These are phyloP conservation scores for Limnephilus marmoratus DNA, from an alignment of 2,888 invertebrate species.

Conservation along the genomic window DNA sequence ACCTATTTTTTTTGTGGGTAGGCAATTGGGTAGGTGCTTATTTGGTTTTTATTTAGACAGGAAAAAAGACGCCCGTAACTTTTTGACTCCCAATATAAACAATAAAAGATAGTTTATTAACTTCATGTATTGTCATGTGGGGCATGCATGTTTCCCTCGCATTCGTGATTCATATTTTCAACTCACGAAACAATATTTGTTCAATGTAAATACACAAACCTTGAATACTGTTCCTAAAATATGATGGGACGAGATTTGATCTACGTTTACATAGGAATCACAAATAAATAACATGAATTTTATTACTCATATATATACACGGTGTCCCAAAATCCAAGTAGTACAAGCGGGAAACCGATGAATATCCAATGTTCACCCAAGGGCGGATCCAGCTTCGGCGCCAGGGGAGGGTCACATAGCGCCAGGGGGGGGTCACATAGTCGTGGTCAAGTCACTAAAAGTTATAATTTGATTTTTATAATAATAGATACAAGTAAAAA, in stretches of 20 bases:
- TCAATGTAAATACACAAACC: neutral
- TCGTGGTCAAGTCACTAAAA: too few relatives aligned
- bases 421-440: too few relatives aligned
- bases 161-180: neutral
- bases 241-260: neutral
- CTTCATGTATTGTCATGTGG: neutral
- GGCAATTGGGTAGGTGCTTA: neutral
- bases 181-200: slow-evolving; percentile 12
- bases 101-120: neutral
- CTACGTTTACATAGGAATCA: neutral
- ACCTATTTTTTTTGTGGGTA: too few relatives aligned
- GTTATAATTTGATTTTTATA: too few relatives aligned
- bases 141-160: slow-evolving; percentile 5
- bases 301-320: neutral
- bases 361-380: too few relatives aligned
- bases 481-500: too few relatives aligned
- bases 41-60: neutral
- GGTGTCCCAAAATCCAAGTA: too few relatives aligned
- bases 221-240: neutral
- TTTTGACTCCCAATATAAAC: neutral
- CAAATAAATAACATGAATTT: neutral
- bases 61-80: neutral
- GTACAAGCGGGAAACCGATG: too few relatives aligned
- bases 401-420: too few relatives aligned
- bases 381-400: too few relatives aligned